Conservation (phyloP, 2,888 invertebrate genomes). For the Brenthis ino region DNA sequence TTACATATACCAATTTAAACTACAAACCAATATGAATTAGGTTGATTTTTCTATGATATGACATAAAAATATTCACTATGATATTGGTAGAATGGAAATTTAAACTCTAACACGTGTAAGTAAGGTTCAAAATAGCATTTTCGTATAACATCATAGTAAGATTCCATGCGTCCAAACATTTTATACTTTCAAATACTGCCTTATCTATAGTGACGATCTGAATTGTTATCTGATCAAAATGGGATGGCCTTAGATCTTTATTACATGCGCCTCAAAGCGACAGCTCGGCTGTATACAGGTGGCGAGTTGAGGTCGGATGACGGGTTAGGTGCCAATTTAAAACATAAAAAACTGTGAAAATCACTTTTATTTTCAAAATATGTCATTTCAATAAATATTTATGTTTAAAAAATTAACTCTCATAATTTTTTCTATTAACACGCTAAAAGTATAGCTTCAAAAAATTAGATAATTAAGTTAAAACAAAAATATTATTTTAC, state of each 20-base stretch:
- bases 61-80: constrained; percentile 46
- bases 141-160: constrained; percentile 51
- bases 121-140: not conserved
- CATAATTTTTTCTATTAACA: too few species aligned
- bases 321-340: constrained; percentile 8
- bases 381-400: too few species aligned
- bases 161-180: constrained; percentile 81
- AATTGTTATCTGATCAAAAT: constrained; percentile 74
- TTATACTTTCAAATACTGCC: constrained; percentile 80
- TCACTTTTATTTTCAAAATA: too few species aligned
- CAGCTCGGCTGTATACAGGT: constrained; percentile 42
- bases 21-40: constrained; percentile 47
- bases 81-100: constrained; percentile 36
- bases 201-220: constrained; percentile 80
- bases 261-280: constrained; percentile 67
- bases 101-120: not conserved
- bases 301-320: constrained; percentile 7
- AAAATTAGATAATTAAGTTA: too few species aligned
- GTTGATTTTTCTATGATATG: constrained; percentile 45
- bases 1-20: constrained; percentile 45
- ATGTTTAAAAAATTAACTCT: too few species aligned
- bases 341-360: not conserved
- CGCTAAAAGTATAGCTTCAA: too few species aligned
- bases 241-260: constrained; percentile 79
- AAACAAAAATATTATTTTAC: too few species aligned